Percentiles rank a stretch among this genome's conserved stretches.
Evolutionary conservation across 2,888 invertebrate genomes (phyloP).

Genomic region (Noctua janthe): DNA sequence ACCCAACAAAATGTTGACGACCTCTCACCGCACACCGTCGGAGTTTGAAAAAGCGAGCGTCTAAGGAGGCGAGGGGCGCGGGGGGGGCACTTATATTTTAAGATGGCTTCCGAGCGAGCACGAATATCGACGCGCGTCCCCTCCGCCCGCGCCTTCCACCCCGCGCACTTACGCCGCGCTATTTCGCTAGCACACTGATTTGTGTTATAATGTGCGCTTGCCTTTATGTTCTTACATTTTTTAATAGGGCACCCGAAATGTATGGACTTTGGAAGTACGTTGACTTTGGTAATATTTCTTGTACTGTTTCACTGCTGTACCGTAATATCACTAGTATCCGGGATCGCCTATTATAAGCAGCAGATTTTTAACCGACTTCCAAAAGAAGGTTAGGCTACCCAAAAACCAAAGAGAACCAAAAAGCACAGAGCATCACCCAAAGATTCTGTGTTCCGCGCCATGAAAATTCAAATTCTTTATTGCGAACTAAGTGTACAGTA

Average conservation of each 20-base stretch:
- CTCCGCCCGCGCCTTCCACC: constrained; percentile 70
- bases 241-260: constrained; percentile 11
- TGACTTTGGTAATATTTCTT: background rate
- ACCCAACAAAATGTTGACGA: constrained; percentile 78
- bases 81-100: constrained; percentile 86
- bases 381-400: background rate
- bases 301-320: background rate
- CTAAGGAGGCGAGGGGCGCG: constrained; percentile 83
- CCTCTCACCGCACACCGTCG: constrained; percentile 73
- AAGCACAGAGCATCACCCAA: too few species aligned
- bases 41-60: constrained; percentile 87
- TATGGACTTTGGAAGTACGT: background rate
- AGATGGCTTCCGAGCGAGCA: constrained; percentile 89
- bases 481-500: too few species aligned
- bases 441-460: too few species aligned
- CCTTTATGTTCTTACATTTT: constrained; percentile 53
- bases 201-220: constrained; percentile 63
- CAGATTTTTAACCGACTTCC: background rate
- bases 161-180: constrained; percentile 75
- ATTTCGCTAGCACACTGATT: constrained; percentile 78
- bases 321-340: background rate
- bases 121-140: constrained; percentile 86
- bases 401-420: too few species aligned
- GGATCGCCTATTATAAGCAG: background rate
- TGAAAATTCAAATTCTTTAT: too few species aligned